Evolutionary conservation across 2,797 vertebrate species (phyloP).

Genomic region (Serranus cabrilla): DNA sequence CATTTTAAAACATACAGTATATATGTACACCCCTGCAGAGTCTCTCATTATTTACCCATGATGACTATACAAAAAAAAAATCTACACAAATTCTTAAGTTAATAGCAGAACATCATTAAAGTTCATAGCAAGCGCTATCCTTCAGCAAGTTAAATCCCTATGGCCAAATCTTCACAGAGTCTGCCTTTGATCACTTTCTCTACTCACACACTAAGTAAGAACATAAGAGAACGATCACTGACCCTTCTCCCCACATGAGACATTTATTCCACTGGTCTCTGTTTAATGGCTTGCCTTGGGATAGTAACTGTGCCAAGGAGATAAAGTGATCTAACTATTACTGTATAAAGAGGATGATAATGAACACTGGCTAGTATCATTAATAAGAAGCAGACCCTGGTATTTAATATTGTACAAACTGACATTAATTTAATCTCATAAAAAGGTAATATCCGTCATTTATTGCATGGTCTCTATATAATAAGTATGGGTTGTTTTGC

Average conservation of each 20-base stretch:
- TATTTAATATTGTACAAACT: slow-evolving; percentile 18
- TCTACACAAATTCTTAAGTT: not conserved
- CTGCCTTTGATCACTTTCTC: slow-evolving; percentile 41
- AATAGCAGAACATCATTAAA: slow-evolving; percentile 26
- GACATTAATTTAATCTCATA: not conserved
- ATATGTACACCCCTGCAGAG: not conserved
- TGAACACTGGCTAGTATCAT: slow-evolving; percentile 22
- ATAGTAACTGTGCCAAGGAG: slow-evolving; percentile 29
- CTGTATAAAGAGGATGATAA: slow-evolving; percentile 27
- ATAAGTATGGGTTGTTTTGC: not conserved
- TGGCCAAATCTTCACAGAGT: slow-evolving; percentile 17
- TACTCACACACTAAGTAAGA: not conserved
- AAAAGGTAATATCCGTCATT: not conserved
- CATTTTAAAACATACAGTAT: not conserved
- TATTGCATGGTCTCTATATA: not conserved
- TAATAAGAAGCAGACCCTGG: not conserved
- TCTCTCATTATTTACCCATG: not conserved
- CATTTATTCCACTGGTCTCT: slow-evolving; percentile 33
- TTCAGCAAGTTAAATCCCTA: slow-evolving; percentile 39
- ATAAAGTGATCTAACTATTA: slow-evolving; percentile 41
- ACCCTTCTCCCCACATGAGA: slow-evolving; percentile 13
- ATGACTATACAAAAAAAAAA: not conserved
- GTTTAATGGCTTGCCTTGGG: slow-evolving; percentile 61
- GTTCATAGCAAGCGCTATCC: slow-evolving; percentile 6
- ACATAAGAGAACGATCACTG: slow-evolving; percentile 26